These are phyloP conservation scores for Alexandromys fortis DNA, from an alignment of 2,113 vertebrate genomes.

Conservation along the genomic window DNA sequence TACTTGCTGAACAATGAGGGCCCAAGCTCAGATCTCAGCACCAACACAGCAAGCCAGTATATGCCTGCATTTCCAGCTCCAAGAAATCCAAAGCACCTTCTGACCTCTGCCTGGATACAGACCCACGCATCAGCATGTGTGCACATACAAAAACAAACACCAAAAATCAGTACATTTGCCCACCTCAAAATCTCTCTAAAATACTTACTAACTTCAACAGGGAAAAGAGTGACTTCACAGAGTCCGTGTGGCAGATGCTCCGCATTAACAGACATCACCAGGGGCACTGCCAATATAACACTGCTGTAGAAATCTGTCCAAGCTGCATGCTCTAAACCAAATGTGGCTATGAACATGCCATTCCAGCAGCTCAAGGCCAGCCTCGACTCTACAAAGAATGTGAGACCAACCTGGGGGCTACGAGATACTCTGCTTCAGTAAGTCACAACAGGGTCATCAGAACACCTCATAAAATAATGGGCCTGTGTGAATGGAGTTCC, in stretches of 20 bases:
- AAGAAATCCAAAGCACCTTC: background rate
- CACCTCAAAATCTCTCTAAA: background rate
- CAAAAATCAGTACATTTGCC: background rate
- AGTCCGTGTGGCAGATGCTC: background rate
- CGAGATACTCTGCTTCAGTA: background rate
- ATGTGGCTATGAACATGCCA: background rate
- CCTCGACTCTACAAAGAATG: background rate
- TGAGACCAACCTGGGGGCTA: background rate
- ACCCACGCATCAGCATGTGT: background rate
- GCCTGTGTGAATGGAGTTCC: background rate
- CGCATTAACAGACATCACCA: background rate
- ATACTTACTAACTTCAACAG: conserved; percentile 21
- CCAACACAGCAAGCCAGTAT: background rate
- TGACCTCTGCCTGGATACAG: background rate
- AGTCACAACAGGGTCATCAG: background rate
- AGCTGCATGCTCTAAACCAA: background rate
- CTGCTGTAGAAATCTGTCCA: background rate
- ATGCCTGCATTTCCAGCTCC: background rate
- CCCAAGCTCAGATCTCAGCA: background rate
- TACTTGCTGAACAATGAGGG: background rate
- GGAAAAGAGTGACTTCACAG: background rate
- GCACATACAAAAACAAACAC: background rate
- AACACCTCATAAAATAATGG: conserved; percentile 14
- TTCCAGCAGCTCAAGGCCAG: background rate
- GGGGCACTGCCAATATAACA: background rate